Evolutionary conservation across 2,797 vertebrate species (phyloP).

Genomic region (Graptemys geographica): DNA sequence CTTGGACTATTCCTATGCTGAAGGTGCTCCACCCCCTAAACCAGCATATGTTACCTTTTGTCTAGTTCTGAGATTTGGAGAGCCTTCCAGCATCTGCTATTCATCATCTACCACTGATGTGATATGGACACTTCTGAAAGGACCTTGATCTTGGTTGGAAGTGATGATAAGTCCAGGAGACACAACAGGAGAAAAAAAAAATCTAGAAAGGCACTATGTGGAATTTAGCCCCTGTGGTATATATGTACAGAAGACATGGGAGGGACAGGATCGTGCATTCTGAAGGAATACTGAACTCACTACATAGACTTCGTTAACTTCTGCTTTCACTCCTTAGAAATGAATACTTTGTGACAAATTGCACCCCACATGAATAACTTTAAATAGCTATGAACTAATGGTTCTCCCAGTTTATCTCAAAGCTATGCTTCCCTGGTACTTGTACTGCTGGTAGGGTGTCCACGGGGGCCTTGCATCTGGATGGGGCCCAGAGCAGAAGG

Average conservation of each 20-base stretch:
- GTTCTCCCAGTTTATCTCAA: slow-evolving; percentile 9
- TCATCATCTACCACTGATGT: too few species aligned
- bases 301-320: background rate
- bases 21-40: slow-evolving; percentile 16
- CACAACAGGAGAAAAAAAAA: slow-evolving; percentile 11
- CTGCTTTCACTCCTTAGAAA: background rate
- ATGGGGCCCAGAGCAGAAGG: too few species aligned
- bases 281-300: background rate
- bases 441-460: background rate
- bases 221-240: background rate
- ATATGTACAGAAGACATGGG: background rate
- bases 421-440: background rate
- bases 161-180: too few species aligned
- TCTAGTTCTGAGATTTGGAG: slow-evolving; percentile 41
- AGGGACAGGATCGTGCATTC: background rate
- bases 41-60: slow-evolving; percentile 25
- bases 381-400: slow-evolving; percentile 28
- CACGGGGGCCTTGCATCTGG: background rate
- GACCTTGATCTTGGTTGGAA: too few species aligned
- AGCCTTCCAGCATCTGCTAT: background rate
- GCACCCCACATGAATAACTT: background rate
- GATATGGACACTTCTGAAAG: too few species aligned
- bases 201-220: slow-evolving; percentile 3
- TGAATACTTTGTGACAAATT: background rate
- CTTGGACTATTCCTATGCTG: background rate